Evolutionary conservation across 2,113 vertebrate genomes (phyloP).

Genomic region (Rattus rattus): DNA sequence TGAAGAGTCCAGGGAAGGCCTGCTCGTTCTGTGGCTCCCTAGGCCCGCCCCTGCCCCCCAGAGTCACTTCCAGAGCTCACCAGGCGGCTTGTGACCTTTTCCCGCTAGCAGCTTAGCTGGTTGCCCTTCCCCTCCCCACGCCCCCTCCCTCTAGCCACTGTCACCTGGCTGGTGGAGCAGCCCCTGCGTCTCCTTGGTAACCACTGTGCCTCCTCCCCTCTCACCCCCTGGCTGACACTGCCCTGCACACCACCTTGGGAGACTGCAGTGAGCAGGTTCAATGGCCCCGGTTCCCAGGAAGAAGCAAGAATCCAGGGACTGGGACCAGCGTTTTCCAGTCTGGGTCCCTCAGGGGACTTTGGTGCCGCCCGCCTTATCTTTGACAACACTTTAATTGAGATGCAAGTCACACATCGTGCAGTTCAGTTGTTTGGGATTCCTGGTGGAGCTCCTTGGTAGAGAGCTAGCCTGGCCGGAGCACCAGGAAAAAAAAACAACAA

Average conservation of each 20-base stretch:
- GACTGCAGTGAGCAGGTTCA: background rate
- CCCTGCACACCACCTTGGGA: background rate
- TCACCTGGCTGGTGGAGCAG: background rate
- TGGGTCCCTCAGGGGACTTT: background rate
- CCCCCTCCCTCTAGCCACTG: too few relatives aligned
- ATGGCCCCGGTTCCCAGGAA: background rate
- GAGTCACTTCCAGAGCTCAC: background rate
- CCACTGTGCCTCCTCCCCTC: background rate
- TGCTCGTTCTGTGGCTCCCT: too few relatives aligned
- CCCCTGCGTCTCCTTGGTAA: conserved; percentile 59
- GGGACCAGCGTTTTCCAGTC: background rate
- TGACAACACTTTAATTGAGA: background rate
- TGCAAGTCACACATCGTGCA: background rate
- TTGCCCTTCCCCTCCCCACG: background rate
- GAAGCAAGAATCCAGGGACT: background rate
- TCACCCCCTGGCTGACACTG: background rate
- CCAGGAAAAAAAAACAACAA: background rate
- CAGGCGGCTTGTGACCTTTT: background rate
- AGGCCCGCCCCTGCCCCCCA: background rate
- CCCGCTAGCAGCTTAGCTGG: background rate
- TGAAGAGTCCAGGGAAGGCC: background rate
- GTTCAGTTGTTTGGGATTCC: background rate
- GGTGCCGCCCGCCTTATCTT: background rate
- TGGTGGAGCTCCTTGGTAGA: background rate
- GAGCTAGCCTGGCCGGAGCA: background rate